Percentiles rank a stretch among this genome's conserved stretches.
Evolutionary conservation across 1,140 invertebrate genomes (phyloP).

Genomic region (Anagrus nilaparvatae): DNA sequence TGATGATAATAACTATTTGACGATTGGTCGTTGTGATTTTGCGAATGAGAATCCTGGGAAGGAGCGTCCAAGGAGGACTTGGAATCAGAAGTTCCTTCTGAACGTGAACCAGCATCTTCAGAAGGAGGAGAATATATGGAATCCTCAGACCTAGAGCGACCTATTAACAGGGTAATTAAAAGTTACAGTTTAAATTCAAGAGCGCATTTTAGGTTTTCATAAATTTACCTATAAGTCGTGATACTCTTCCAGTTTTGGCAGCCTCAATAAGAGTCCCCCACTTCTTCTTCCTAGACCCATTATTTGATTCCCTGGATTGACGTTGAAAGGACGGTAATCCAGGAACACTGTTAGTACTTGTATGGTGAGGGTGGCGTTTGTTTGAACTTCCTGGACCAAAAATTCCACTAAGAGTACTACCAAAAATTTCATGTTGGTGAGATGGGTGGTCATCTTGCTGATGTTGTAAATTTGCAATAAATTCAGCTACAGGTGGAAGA

Average conservation of each 20-base stretch:
- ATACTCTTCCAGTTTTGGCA: slow-evolving; percentile 66
- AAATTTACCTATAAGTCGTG: slow-evolving; percentile 59
- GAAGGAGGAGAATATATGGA: slow-evolving; percentile 56
- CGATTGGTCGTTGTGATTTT: slow-evolving; percentile 17
- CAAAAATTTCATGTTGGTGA: slow-evolving; percentile 35
- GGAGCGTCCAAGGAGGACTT: slow-evolving; percentile 35
- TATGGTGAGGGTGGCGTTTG: slow-evolving; percentile 49
- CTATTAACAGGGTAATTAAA: slow-evolving; percentile 18
- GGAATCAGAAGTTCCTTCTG: slow-evolving; percentile 36
- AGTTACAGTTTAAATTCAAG: not conserved
- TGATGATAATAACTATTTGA: slow-evolving; percentile 22
- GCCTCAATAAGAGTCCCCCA: slow-evolving; percentile 74
- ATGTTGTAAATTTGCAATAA: slow-evolving; percentile 50
- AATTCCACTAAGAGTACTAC: slow-evolving; percentile 39
- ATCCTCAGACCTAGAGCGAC: slow-evolving; percentile 57
- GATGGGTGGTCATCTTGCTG: slow-evolving; percentile 23
- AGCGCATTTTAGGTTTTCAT: not conserved
- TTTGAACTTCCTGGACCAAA: slow-evolving; percentile 29
- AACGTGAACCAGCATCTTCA: slow-evolving; percentile 34
- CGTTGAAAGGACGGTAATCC: slow-evolving; percentile 33
- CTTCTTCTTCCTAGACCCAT: slow-evolving; percentile 36
- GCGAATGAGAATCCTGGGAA: slow-evolving; percentile 23
- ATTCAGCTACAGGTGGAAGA: slow-evolving; percentile 64
- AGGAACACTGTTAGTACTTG: slow-evolving; percentile 49
- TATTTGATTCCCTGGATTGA: slow-evolving; percentile 22